Evolutionary conservation across 2,888 invertebrate species (phyloP).

Genomic region (Melinaea marsaeus): DNA sequence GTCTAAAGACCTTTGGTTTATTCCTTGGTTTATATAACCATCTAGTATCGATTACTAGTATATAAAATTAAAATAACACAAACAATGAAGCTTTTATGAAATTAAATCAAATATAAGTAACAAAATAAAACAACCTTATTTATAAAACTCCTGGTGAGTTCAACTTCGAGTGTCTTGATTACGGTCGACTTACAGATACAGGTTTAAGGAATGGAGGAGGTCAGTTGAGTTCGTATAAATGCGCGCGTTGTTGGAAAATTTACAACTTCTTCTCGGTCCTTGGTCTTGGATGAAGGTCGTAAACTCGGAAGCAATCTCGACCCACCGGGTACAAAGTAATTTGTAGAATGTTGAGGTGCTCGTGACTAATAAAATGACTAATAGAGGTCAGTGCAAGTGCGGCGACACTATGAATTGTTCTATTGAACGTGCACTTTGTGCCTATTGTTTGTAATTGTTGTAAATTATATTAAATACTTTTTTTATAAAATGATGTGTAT

Average conservation of each 20-base stretch:
- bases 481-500: too few species aligned
- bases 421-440: conserved; percentile 37
- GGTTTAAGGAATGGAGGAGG: conserved; percentile 49
- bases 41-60: too few species aligned
- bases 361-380: conserved; percentile 74
- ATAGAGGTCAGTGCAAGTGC: conserved; percentile 48
- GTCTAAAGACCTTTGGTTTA: too few species aligned
- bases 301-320: conserved; percentile 72
- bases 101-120: too few species aligned
- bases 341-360: conserved; percentile 67
- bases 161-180: conserved; percentile 45
- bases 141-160: conserved; percentile 46
- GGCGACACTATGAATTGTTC: conserved; percentile 44
- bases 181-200: conserved; percentile 48
- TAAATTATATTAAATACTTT: too few species aligned
- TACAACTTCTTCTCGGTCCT: conserved; percentile 70
- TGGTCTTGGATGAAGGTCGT: conserved; percentile 52
- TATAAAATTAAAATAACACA: too few species aligned
- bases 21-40: too few species aligned
- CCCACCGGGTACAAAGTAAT: conserved; percentile 61
- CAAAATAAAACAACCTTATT: conserved; percentile 13
- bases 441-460: conserved; percentile 5
- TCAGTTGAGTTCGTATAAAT: conserved; percentile 70
- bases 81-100: too few species aligned
- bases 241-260: conserved; percentile 71